Percentiles rank a stretch among this genome's conserved stretches.
phyloP scores from a whole-genome alignment of 2,888 invertebrate genomes.

The Gnatocerus cornutus region DNA sequence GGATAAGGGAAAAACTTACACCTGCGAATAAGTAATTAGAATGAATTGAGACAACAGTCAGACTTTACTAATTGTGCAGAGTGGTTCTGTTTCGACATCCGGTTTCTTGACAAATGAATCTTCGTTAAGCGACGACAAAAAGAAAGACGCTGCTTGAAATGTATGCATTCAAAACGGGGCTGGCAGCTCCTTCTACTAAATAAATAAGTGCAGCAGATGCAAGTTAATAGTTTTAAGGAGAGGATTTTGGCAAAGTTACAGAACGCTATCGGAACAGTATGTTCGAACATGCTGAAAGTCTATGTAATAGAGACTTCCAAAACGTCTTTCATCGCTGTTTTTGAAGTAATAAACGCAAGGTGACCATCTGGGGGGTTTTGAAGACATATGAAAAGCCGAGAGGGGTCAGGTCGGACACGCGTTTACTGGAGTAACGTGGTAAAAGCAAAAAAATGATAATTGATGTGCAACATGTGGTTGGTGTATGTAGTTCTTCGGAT shows the following conservation, averaged over 20 bases:
- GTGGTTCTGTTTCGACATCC: constrained; percentile 49
- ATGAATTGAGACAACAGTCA: constrained; percentile 47
- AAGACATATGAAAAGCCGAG: too few species aligned
- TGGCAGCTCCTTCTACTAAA: constrained; percentile 18
- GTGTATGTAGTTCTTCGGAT: too few species aligned
- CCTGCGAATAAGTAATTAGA: constrained; percentile 37
- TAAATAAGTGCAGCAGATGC: constrained; percentile 30
- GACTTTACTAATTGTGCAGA: constrained; percentile 47
- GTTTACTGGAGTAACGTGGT: too few species aligned
- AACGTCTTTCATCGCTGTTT: too few species aligned
- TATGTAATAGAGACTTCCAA: too few species aligned
- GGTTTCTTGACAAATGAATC: constrained; percentile 50
- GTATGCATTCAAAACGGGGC: constrained; percentile 16
- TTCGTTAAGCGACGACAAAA: constrained; percentile 39
- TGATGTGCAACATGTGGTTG: too few species aligned
- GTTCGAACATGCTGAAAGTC: neutral
- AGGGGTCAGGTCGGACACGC: too few species aligned
- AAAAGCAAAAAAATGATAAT: too few species aligned
- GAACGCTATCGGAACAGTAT: neutral
- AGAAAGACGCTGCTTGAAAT: constrained; percentile 43
- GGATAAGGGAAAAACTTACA: constrained; percentile 17
- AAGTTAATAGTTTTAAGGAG: constrained; percentile 36
- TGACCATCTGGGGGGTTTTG: too few species aligned
- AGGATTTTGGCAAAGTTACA: constrained; percentile 27
- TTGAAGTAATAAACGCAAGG: too few species aligned